Conservation (phyloP, 1,140 invertebrate species). For the Brachionus calyciflorus region DNA sequence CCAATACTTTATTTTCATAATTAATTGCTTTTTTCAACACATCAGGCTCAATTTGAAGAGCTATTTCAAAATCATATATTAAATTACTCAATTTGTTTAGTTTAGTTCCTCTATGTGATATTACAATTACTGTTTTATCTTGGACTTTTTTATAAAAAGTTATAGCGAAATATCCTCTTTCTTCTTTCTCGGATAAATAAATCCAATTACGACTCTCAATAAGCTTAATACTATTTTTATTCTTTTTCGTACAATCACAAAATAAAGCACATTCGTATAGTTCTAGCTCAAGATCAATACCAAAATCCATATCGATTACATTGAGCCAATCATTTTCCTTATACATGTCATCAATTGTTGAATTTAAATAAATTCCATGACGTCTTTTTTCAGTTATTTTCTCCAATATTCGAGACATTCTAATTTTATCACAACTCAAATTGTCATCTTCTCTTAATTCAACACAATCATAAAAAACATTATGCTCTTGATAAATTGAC, state of each 20-base stretch:
- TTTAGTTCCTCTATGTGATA: conserved; percentile 6
- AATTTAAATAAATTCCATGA: background rate
- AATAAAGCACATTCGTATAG: conserved; percentile 1
- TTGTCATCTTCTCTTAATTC: background rate
- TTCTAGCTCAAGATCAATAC: background rate
- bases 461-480: background rate
- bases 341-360: background rate
- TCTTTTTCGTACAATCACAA: conserved; percentile 21
- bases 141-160: conserved; percentile 1
- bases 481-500: background rate
- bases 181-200: conserved; percentile 2
- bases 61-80: conserved; percentile 7
- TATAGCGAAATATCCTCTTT: background rate
- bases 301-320: background rate
- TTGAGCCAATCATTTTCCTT: background rate
- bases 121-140: background rate
- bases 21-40: background rate
- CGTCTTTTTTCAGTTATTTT: background rate
- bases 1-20: conserved; percentile 17
- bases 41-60: conserved; percentile 10
- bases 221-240: background rate
- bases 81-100: background rate
- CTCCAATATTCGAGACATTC: background rate
- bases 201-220: background rate
- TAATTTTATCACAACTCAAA: background rate